Conservation (phyloP, 2,113 vertebrate species). For the Suncus etruscus region DNA sequence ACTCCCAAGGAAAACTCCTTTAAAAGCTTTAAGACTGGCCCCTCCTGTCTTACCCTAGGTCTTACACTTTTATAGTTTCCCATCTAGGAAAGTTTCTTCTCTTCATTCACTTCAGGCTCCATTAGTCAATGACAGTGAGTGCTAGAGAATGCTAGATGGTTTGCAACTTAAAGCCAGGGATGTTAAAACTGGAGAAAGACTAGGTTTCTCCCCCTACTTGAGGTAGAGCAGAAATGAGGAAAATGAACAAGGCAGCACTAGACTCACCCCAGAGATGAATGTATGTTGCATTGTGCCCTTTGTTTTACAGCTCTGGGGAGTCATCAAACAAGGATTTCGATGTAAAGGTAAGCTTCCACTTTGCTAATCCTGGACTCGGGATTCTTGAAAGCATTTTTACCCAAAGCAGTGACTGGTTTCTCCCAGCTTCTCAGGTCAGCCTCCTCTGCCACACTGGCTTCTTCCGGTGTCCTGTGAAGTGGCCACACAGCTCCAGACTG, state of each 20-base stretch:
- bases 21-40: background rate
- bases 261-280: background rate
- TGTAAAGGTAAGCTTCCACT: constrained; percentile 92
- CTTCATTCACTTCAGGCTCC: background rate
- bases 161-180: constrained; percentile 31
- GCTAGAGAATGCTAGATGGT: background rate
- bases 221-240: background rate
- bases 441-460: background rate
- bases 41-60: background rate
- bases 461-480: background rate
- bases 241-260: background rate
- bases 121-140: background rate
- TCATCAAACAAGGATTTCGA: constrained; percentile 97
- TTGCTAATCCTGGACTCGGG: background rate
- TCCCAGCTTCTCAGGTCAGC: background rate
- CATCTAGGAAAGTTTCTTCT: background rate
- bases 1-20: background rate
- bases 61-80: background rate
- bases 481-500: background rate
- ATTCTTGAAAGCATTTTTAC: background rate
- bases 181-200: background rate
- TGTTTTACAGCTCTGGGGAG: constrained; percentile 94
- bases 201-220: background rate
- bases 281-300: constrained; percentile 3
- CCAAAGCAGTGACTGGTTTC: background rate